Percentiles rank a stretch among this genome's conserved stretches.
Conservation (phyloP, 2,797 vertebrate species). For the Eidolon dupreanum region DNA sequence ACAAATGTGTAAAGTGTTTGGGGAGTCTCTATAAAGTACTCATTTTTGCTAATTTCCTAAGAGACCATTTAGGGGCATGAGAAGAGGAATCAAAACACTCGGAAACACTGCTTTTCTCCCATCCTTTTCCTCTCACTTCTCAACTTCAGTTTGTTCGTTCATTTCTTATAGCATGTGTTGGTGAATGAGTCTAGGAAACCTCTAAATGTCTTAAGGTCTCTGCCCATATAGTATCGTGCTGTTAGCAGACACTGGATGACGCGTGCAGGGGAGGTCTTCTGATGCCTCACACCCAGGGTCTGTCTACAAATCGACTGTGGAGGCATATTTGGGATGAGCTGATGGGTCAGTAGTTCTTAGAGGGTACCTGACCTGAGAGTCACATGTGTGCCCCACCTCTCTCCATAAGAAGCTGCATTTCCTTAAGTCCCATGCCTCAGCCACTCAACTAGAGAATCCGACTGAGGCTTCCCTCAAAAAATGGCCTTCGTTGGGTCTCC, state of each 20-base stretch:
- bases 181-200: not conserved
- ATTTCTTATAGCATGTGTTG: not conserved
- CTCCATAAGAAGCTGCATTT: not conserved
- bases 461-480: not conserved
- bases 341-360: not conserved
- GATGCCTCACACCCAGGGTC: not conserved
- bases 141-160: not conserved
- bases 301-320: accelerated
- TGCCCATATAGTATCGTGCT: accelerated
- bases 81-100: not conserved
- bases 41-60: not conserved
- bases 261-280: not conserved
- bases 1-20: not conserved
- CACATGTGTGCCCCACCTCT: not conserved
- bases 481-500: not conserved
- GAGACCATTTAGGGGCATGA: not conserved
- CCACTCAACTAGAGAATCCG: not conserved
- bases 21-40: not conserved
- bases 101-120: not conserved
- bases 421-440: not conserved
- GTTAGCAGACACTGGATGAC: not conserved
- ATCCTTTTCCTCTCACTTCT: not conserved
- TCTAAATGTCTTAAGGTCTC: not conserved
- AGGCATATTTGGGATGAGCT: not conserved
- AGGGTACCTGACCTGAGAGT: not conserved